Conservation (phyloP, 92 coral and sea anemone genomes). For the Epizoanthus ramosus region DNA sequence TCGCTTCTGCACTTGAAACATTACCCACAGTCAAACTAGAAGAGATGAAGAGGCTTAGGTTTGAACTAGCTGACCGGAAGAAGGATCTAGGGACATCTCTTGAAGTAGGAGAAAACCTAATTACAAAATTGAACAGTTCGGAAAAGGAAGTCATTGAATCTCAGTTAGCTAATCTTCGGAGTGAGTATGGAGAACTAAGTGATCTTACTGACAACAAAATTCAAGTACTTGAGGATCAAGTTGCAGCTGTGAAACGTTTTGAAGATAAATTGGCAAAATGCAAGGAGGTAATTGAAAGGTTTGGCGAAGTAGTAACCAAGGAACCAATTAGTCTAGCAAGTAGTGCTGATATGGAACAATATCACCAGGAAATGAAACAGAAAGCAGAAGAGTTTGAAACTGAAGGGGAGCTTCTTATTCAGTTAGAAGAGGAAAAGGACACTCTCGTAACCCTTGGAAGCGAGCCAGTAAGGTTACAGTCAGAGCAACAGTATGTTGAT, state of each 20-base stretch:
- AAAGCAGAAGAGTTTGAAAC: constrained; percentile 53
- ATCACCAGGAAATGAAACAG: constrained; percentile 58
- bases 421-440: constrained; percentile 16
- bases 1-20: constrained; percentile 4
- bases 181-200: constrained; percentile 39
- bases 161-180: constrained; percentile 24
- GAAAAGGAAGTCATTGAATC: constrained; percentile 52
- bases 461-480: constrained; percentile 9
- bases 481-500: constrained; percentile 53
- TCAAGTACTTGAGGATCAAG: constrained; percentile 30
- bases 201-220: constrained; percentile 19
- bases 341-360: constrained; percentile 60
- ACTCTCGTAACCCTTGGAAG: constrained; percentile 1
- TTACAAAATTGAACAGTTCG: constrained; percentile 38
- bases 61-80: constrained; percentile 18
- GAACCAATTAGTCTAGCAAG: constrained; percentile 43
- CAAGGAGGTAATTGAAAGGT: constrained; percentile 40
- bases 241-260: constrained; percentile 39
- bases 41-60: constrained; percentile 22
- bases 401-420: constrained; percentile 3
- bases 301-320: constrained; percentile 45
- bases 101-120: constrained; percentile 48
- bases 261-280: constrained; percentile 61
- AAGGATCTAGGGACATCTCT: constrained; percentile 37
- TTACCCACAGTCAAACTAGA: constrained; percentile 23